Base-by-base conservation (phyloP, 2,888 invertebrate genomes). In the Lasiommata megera region DNA sequence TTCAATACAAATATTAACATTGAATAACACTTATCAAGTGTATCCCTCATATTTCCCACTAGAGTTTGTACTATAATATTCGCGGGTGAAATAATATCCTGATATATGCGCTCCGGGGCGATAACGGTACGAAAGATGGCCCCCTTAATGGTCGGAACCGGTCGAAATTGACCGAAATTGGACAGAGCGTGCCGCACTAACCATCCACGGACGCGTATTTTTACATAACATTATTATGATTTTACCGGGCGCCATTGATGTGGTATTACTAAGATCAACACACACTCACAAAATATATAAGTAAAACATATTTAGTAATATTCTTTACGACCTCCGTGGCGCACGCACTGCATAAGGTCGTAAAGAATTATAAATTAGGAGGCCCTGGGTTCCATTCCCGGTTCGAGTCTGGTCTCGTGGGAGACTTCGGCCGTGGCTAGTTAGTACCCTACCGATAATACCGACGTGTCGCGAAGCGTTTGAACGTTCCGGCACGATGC, bases 71-170 rank as follows among this genome's bases (percentile, higher is more conserved):
- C 9, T 16, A 46, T 31, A 82, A 84, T 85, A 84, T 83, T 80
- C 76, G 76, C 55, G 70, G 74, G 76, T 72, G 80, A 82, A 84
- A 85, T 84, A 85, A 84, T 83, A 84, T 77, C 79, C 74, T 83
- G 84, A 88, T 88, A 85, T 86, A 88, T 88, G 79, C 76, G 72
- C 70, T 71, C 72, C 74, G 75, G 78, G 74, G 70, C 82, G 88
- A 88, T 87, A 87, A 82, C 80, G 82, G 77, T 64, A 68, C 72
- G 73, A 76, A 75, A 76, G 86, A 84, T 82, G 81, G 77, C 76
- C 76, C 72, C 77, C 70, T 64, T 85, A 84, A 86, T 82, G 80
- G 81, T 73, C 70, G 74, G 46, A 74, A 70, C 72, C 74, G 80
- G 76, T 73, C 78, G 77, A 74, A 84, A 82, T 77, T 71, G 80